Evolutionary conservation across 2,797 vertebrate species (phyloP).

Genomic region (Thaleichthys pacificus): DNA sequence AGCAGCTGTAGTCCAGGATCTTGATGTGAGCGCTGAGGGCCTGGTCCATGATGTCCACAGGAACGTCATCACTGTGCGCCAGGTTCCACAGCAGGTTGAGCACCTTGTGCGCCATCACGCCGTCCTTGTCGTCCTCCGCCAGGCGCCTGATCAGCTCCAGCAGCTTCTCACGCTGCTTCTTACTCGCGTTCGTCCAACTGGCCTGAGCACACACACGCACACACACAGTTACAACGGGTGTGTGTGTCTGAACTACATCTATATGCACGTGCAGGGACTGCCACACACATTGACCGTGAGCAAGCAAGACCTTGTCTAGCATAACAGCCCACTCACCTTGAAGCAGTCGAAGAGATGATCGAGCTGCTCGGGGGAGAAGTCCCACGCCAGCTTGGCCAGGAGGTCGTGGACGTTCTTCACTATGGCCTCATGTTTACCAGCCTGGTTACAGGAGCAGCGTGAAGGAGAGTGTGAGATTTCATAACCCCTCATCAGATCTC

Average conservation of each 20-base stretch:
- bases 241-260: neutral
- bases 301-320: neutral
- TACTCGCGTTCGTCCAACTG: constrained; percentile 99
- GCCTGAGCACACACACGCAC: constrained; percentile 72
- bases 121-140: constrained; percentile 98
- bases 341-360: constrained; percentile 99
- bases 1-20: constrained; percentile 99
- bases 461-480: neutral
- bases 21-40: constrained; percentile 99
- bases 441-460: constrained; percentile 65
- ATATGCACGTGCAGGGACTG: neutral
- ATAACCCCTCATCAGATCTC: too few relatives aligned
- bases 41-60: constrained; percentile 99
- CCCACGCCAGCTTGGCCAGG: constrained; percentile 97
- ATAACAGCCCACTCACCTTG: constrained; percentile 79
- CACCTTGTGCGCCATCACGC: constrained; percentile 99
- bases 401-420: constrained; percentile 99
- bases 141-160: constrained; percentile 95
- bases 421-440: constrained; percentile 98
- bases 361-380: constrained; percentile 98
- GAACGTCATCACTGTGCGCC: constrained; percentile 98
- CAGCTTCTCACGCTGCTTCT: constrained; percentile 97
- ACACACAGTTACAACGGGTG: neutral
- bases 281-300: neutral
- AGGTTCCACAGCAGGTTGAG: constrained; percentile 98